Evolutionary conservation across 2,113 vertebrate species (phyloP), one percentile per base, ranked within the genome.

Genomic region (Hemibagrus wyckioides): DNA sequence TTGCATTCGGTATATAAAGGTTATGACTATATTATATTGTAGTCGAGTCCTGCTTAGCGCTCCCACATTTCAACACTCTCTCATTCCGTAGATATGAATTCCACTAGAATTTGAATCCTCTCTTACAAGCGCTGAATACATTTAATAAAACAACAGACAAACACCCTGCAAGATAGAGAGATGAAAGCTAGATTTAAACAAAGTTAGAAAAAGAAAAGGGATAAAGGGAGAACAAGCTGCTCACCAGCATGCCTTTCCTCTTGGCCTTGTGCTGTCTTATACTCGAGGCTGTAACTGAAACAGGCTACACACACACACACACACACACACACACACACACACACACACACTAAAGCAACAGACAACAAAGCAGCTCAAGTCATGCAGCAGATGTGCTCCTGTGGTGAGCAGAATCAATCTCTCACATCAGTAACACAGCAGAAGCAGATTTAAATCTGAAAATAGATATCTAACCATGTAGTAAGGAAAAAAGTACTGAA

Each of bases 281-380:
- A 87, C 89, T 94, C 79, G 94, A 30, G 71, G 94, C 92, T 6
- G 86, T 93, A 3, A 95, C 57, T 83, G 95, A 95, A 69, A 91
- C 83, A 50, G 94, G 94, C 95, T 95, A 86, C 44, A 90, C 82
- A 90, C 57, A 23, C 59, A 87, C 50, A 59, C 79, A 85, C 69
- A 79, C 80, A 85, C 56, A 87, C 71, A 85, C 33, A 59, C 63
- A 85, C 21, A 87, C 84, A 89, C 75, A 83, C 82, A 85, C 48
- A 50, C 79, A 84, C 71, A 65, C 61, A 52, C 36, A 59, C 44
- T 59, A 85, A 44, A 57, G 21, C 73, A 83, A 63, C 41, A 50
- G 21, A 69, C 61, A 23, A 36, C 36, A 52, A 21, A 52, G 44
- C 14, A 54, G 57, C 9, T 59, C 15, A 30, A 33, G 36, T 76